A percentile compares a stretch with the other conserved stretches of the same genome.
Conservation (phyloP, 2,888 invertebrate species). For the Philhelius pedissequus region DNA sequence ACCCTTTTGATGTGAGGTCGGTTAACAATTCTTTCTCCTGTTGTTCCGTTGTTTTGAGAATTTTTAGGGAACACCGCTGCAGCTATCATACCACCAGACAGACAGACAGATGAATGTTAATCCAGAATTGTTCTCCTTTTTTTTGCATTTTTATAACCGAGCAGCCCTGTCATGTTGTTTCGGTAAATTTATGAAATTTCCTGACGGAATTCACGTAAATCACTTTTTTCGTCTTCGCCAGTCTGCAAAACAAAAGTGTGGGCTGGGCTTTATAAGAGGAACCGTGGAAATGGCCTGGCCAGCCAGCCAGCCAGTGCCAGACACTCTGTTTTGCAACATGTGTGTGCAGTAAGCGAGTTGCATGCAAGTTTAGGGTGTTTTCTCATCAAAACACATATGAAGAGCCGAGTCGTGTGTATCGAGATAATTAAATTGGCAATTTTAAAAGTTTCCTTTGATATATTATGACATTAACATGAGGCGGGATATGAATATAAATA, state of each 20-base stretch:
- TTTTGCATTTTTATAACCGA: neutral
- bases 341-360: constrained; percentile 18
- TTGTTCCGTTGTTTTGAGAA: constrained; percentile 43
- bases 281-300: neutral
- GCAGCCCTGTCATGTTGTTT: constrained; percentile 19
- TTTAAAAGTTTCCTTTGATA: constrained; percentile 63
- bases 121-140: constrained; percentile 10
- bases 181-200: constrained; percentile 54
- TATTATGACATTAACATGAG: constrained; percentile 68
- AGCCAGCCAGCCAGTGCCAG: too few relatives aligned
- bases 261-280: constrained; percentile 29
- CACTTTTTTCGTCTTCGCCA: constrained; percentile 39
- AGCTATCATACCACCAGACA: neutral
- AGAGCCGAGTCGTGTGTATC: constrained; percentile 29
- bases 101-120: constrained; percentile 63
- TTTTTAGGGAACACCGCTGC: constrained; percentile 39
- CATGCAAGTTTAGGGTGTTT: constrained; percentile 64
- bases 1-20: constrained; percentile 22
- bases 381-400: constrained; percentile 13
- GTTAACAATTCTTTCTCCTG: constrained; percentile 6
- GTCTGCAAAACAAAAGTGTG: constrained; percentile 30
- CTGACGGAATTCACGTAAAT: constrained; percentile 67
- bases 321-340: constrained; percentile 48
- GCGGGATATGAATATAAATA: constrained; percentile 49
- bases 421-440: constrained; percentile 67